Evolutionary conservation across 1,140 invertebrate genomes (phyloP), one percentile per base, ranked within the genome.

Genomic region (Trypoxylus dichotomus): DNA sequence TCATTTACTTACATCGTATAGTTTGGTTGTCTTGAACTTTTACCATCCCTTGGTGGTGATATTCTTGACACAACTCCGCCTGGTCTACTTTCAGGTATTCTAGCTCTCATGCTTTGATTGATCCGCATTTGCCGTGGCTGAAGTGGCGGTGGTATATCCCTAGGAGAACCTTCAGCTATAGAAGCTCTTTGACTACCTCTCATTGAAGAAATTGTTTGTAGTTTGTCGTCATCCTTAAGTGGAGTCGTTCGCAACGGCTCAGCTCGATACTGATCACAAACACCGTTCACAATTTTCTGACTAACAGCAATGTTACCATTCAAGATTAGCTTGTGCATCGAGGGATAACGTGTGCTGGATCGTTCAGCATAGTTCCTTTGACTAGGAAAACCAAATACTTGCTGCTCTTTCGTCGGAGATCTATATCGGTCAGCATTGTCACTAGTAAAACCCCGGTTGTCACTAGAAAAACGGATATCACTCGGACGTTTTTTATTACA

Each of bases 261-360:
- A 0, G 82, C 79, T 27, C 81, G 78, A 76, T 82, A 83, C 25
- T 82, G 81, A 29, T 84, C 83, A 10, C 81, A 79, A 15, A 82
- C 13, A 10, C 81, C 79, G 76, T 82, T 83, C 0, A 80, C 25
- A 43, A 83, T 80, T 78, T 85, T 85, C 77, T 86, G 84, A 79
- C 87, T 87, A 2, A 86, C 79, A 0, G 86, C 83, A 5, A 83
- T 84, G 78, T 87, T 87, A 2, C 88, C 89, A 79, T 90, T 90
- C 5, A 90, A 82, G 72, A 87, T 81, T 0, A 85, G 63, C 77
- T 84, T 85, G 68, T 85, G 84, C 27, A 78, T 80, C 0, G 79
- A 71, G 5, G 84, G 84, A 78, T 84, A 84, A 58, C 79, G 43
- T 25, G 81, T 80, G 75, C 80, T 83, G 19, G 84, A 82, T 37